Conservation (phyloP, 2,888 invertebrate species). For the Ophioninae sp. region DNA sequence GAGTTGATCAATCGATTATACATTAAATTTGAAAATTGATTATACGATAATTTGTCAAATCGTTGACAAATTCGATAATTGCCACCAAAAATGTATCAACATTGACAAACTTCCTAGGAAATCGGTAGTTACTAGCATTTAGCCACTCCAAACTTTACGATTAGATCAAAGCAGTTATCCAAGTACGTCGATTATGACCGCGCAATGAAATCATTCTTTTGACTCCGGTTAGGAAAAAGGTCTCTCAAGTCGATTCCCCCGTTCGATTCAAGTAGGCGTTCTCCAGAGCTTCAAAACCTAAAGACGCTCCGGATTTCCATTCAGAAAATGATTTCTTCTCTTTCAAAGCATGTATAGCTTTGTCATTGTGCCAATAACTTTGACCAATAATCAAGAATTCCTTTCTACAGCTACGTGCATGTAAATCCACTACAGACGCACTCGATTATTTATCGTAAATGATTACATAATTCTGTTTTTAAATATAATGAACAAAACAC, state of each 20-base stretch:
- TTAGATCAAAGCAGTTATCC: not conserved
- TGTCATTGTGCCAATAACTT: not conserved
- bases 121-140: not conserved
- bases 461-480: not conserved
- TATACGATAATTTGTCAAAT: too few relatives aligned
- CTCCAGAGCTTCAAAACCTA: not conserved
- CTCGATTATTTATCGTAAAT: constrained; percentile 19
- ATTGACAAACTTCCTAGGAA: not conserved
- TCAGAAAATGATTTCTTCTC: not conserved
- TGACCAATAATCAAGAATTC: not conserved
- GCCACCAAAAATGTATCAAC: not conserved
- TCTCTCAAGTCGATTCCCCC: not conserved
- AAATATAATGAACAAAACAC: constrained; percentile 15
- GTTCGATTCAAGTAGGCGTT: not conserved
- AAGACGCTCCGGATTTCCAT: not conserved
- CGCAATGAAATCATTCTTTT: not conserved
- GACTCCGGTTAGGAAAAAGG: not conserved
- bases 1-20: too few relatives aligned
- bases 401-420: constrained; percentile 1
- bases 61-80: not conserved
- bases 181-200: not conserved
- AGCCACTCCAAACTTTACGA: not conserved
- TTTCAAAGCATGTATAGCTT: not conserved
- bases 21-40: too few relatives aligned
- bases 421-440: constrained; percentile 22